Evolutionary conservation across 2,113 vertebrate species (phyloP), one percentile per base, ranked within the genome.

Genomic region (Cyanoliseus patagonus): DNA sequence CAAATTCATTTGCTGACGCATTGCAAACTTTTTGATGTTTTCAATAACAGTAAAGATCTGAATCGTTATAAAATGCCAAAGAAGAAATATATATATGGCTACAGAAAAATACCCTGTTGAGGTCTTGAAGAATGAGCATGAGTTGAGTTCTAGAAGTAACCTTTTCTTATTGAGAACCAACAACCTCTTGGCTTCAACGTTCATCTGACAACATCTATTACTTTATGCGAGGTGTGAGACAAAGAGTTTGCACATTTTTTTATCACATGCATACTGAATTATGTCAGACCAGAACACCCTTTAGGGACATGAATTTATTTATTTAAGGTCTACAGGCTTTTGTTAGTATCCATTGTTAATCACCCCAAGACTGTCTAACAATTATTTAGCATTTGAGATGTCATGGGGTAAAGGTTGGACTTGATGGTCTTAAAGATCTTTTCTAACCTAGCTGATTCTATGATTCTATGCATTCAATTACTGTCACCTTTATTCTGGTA

Each of bases 291-390:
- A 64, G 10, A 42, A 83, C 28, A 82, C 6, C 31, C 27, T 79
- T 91, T 84, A 74, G 62, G 89, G 37, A 37, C n/a, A 72, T 37
- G 27, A 61, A 69, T 78, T 90, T 92, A 85, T 83, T 92, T 94
- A 55, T 68, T 92, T 89, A 75, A 63, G 51, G n/a, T 82, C n/a
- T 52, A 49, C 51, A 85, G 41, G 28, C 6, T 55, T 85, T 87
- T 67, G 53, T 68, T 81, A 59, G 23, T 52, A 61, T 64, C 39
- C 13, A 35, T 37, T 95, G 14, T 55, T 88, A 85, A 86, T 83
- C 67, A 30, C 59, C 35, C 44, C 55, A 81, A 39, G 74, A 84
- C 28, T 17, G 17, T 86, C 16, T 63, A 90, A 52, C 28, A 91
- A 86, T 83, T 92, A 83, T 41, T 89, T 91, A 51, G 76, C 85